Conservation (phyloP, 2,113 vertebrate genomes). For the Puntigrus tetrazona region DNA sequence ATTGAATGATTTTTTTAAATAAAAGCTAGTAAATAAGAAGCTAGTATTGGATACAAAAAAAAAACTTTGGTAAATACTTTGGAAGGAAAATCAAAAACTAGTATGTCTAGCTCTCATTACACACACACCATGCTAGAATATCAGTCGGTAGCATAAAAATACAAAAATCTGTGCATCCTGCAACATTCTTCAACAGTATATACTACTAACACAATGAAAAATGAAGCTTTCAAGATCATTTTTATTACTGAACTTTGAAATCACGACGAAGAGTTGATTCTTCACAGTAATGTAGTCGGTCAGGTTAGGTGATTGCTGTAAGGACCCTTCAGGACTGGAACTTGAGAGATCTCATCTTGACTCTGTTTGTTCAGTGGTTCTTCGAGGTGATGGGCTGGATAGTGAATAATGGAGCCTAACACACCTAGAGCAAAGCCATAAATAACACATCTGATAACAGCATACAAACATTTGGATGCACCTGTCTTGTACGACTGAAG, state of each 20-base stretch:
- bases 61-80: no score
- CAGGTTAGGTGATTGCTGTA: neutral
- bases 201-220: neutral
- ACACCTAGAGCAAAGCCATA: slow-evolving; percentile 37
- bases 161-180: neutral
- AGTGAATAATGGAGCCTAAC: slow-evolving; percentile 53
- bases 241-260: neutral
- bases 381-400: slow-evolving; percentile 6
- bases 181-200: neutral
- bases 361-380: neutral
- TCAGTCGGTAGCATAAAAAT: neutral
- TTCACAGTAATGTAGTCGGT: neutral
- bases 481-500: neutral
- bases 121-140: neutral
- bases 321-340: neutral
- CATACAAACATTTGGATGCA: neutral
- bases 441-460: neutral
- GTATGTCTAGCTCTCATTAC: neutral
- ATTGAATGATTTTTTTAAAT: no score
- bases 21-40: no score
- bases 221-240: neutral
- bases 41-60: neutral
- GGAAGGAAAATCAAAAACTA: no score
- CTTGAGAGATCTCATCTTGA: neutral
- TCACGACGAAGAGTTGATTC: neutral